Conservation (phyloP, 2,888 invertebrate genomes). For the Agapostemon virescens region DNA sequence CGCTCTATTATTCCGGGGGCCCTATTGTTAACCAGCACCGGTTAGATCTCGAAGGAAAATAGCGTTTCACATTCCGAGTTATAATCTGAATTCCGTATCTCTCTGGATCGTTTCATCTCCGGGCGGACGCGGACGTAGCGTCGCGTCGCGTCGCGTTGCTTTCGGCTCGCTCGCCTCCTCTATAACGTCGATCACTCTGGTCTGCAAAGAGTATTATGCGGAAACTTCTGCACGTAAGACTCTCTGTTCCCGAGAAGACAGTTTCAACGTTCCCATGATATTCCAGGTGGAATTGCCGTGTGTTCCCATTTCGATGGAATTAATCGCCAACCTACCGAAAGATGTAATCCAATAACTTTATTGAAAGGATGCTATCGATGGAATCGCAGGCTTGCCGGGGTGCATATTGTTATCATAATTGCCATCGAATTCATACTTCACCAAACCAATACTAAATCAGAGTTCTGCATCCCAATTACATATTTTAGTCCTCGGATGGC, state of each 20-base stretch:
- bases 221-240: neutral
- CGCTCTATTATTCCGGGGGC: slow-evolving; percentile 48
- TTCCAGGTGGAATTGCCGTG: neutral
- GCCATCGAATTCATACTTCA: too few relatives aligned
- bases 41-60: slow-evolving; percentile 61
- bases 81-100: slow-evolving; percentile 62
- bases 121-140: neutral
- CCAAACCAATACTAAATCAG: neutral
- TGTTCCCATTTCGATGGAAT: slow-evolving; percentile 1
- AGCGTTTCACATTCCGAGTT: slow-evolving; percentile 48
- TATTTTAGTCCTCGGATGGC: neutral
- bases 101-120: slow-evolving; percentile 43
- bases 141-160: neutral
- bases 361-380: neutral
- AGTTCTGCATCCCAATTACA: neutral
- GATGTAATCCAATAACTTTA: neutral
- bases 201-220: slow-evolving; percentile 13
- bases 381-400: neutral
- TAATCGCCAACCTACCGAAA: neutral
- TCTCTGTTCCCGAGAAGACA: neutral
- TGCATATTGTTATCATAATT: slow-evolving; percentile 4
- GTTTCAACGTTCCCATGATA: neutral
- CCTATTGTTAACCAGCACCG: slow-evolving; percentile 53
- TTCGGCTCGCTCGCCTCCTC: neutral
- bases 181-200: slow-evolving; percentile 5